Base-by-base conservation (phyloP, 2,888 invertebrate species). In the Yponomeuta evonymella region DNA sequence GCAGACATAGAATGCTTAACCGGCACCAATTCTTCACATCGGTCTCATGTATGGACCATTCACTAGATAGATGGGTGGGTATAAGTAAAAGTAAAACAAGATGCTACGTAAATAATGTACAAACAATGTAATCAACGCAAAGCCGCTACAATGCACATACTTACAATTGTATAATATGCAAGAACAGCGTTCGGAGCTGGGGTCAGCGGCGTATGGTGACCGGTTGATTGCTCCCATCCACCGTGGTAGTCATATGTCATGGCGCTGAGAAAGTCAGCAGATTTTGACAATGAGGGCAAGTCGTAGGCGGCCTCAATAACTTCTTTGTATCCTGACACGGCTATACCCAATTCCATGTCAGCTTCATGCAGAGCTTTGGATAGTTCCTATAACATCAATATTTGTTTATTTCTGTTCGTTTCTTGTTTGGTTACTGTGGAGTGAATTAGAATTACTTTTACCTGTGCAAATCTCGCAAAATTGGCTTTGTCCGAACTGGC, bases 161-260 rank as follows among this genome's bases (percentile, higher is more conserved):
- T 93, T 83, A 96, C 96, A 30, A 95, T 94, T 74, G 96, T 97
- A 80, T 97, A 97, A 81, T 96, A 95, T 0, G 95, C 94, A 79
- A 95, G 94, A 71, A 90, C 90, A 75, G 97, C 96, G n/a, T 92
- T 94, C 0, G 93, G 86, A 11, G 93, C 87, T 0, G 94, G 94
- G 73, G 94, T 94, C 2, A 97, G 85, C 0, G 97, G 97, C 75
- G 97, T 96, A 11, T 97, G 95, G 81, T 97, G 97, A 0, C 96
- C 96, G 0, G 97, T 96, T 73, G 90, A 91, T 23, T 93, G 88
- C 81, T 97, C 97, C 97, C 97, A 97, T n/a, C 96, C 95, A 0
- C 97, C 97, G 76, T 97, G 97, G 81, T 97, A 97, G 81, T 97
- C 97, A 76, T 97, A 97, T 0, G 95, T 95, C 97, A 97, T 97